Percentiles rank a stretch among this genome's conserved stretches.
Conservation (phyloP, 2,797 vertebrate species). For the Valencia hispanica region DNA sequence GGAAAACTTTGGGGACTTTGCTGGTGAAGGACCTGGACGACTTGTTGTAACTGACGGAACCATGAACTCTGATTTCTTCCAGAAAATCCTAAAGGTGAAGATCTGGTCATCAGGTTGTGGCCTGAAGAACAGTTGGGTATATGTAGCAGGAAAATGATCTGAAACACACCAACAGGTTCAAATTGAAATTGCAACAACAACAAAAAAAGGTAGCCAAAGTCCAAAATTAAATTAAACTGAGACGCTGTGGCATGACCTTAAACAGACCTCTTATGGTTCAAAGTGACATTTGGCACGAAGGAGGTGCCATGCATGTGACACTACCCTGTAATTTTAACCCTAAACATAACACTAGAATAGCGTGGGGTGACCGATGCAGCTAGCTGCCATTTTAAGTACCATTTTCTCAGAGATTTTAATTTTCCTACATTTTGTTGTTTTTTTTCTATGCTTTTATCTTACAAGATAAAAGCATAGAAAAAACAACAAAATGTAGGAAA, state of each 20-base stretch:
- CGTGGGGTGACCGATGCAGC: neutral
- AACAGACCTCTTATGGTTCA: neutral
- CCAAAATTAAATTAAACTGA: neutral
- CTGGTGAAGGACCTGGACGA: too few species aligned
- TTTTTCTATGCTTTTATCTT: neutral
- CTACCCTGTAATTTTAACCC: neutral
- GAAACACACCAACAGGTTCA: neutral
- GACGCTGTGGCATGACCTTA: neutral
- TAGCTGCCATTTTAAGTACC: neutral
- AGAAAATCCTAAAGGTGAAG: neutral
- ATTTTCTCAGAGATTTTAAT: neutral
- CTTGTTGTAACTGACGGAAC: too few species aligned
- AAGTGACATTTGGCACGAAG: neutral
- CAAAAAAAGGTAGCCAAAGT: neutral
- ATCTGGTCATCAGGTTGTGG: neutral
- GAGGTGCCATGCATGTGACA: neutral
- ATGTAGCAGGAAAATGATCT: neutral
- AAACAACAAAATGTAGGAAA: too few species aligned
- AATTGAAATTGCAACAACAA: neutral
- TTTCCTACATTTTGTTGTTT: neutral
- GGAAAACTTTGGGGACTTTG: neutral
- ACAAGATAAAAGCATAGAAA: too few species aligned
- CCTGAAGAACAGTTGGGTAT: neutral
- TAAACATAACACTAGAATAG: neutral
- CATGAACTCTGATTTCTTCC: neutral